Evolutionary conservation across 2,113 vertebrate species (phyloP).

Genomic region (Hemiscyllium ocellatum): DNA sequence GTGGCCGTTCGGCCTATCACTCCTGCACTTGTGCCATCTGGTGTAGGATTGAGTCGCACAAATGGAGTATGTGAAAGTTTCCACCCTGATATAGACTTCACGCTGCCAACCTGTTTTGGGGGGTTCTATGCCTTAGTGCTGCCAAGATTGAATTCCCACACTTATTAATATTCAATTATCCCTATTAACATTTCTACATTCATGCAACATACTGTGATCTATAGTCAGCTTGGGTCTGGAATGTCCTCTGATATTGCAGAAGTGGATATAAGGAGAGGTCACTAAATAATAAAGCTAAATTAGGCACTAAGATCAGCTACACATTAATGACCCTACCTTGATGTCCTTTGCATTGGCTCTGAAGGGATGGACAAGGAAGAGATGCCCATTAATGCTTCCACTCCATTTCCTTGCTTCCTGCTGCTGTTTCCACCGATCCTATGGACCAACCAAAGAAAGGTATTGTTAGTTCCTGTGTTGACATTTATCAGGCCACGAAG

Average conservation of each 20-base stretch:
- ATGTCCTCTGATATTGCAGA: neutral
- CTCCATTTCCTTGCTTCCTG: neutral
- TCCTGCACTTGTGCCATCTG: neutral
- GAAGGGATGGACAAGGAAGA: neutral
- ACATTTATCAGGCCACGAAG: neutral
- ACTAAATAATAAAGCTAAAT: neutral
- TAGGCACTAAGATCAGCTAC: neutral
- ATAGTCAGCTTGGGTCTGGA: neutral
- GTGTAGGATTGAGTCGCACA: neutral
- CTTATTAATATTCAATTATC: neutral
- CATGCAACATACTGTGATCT: neutral
- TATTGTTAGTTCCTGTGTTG: neutral
- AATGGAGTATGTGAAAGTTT: neutral
- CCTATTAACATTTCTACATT: neutral
- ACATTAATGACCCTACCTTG: neutral
- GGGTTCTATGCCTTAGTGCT: neutral
- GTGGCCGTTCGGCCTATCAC: too few relatives aligned
- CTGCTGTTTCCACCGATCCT: neutral
- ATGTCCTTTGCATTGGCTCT: neutral
- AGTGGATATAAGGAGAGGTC: neutral
- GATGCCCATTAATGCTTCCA: neutral
- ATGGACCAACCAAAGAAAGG: neutral
- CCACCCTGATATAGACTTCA: neutral
- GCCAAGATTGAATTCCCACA: neutral
- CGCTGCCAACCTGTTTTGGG: neutral